Percentiles rank a stretch among this genome's conserved stretches.
Evolutionary conservation across 2,113 vertebrate genomes (phyloP).

Genomic region (Naja naja): DNA sequence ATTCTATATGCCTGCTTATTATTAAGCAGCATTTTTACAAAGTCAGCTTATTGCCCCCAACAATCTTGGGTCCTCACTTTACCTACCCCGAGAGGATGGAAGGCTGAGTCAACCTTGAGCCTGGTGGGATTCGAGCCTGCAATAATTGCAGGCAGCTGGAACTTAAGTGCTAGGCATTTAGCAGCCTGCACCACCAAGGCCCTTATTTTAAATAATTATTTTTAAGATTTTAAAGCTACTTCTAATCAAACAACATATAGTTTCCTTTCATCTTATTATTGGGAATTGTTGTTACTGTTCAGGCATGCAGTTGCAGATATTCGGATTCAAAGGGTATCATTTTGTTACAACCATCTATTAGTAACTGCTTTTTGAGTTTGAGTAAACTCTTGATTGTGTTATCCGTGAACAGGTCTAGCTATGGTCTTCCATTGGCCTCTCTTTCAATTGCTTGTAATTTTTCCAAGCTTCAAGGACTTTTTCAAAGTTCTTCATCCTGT

Average conservation of each 20-base stretch:
- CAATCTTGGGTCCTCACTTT: no score
- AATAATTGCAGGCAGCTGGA: no score
- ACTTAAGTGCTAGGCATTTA: no score
- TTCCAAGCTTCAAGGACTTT: neutral
- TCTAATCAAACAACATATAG: neutral
- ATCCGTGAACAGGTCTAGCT: neutral
- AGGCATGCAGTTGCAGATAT: neutral
- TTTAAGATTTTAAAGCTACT: neutral
- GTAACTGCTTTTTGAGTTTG: neutral
- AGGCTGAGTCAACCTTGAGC: no score
- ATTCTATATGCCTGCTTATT: no score
- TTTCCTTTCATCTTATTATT: neutral
- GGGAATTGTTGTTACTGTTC: neutral
- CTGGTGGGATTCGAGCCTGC: no score
- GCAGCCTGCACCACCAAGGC: no score
- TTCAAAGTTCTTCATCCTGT: neutral
- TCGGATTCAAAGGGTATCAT: neutral
- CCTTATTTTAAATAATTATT: no score
- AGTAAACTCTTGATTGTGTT: neutral
- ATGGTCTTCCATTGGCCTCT: neutral
- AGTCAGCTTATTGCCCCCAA: no score
- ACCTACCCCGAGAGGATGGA: no score
- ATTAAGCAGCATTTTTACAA: no score
- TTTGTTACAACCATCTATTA: neutral
- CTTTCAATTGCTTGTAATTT: neutral